Evolutionary conservation across 2,113 vertebrate species (phyloP).

Genomic region (Poecile atricapillus): DNA sequence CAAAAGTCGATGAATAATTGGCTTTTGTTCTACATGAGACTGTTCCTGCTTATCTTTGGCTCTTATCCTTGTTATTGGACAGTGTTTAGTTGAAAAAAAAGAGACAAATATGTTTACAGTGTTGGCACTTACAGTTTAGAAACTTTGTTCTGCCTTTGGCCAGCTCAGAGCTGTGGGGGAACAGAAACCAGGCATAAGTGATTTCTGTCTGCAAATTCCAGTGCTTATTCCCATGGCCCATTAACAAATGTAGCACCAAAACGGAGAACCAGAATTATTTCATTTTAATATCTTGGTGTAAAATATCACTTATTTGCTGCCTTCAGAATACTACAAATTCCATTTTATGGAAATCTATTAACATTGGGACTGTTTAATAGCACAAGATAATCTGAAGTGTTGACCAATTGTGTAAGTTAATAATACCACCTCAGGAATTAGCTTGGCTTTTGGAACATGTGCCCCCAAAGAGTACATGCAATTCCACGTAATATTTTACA

Average conservation of each 20-base stretch:
- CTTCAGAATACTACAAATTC: conserved; percentile 31
- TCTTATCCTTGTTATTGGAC: conserved; percentile 46
- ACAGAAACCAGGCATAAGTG: background rate
- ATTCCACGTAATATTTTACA: conserved; percentile 56
- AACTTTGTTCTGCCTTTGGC: conserved; percentile 58
- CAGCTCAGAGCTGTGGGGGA: conserved; percentile 32
- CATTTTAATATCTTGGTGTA: background rate
- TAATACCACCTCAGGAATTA: conserved; percentile 76
- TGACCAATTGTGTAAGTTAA: conserved; percentile 54
- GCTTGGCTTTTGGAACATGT: conserved; percentile 61
- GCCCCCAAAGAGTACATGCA: conserved; percentile 44
- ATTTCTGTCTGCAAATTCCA: conserved; percentile 29
- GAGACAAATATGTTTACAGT: conserved; percentile 68
- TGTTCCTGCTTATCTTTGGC: conserved; percentile 64
- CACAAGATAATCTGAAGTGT: conserved; percentile 66
- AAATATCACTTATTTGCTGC: conserved; percentile 54
- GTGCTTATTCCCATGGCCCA: conserved; percentile 32
- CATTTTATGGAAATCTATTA: conserved; percentile 7
- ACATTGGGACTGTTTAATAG: conserved; percentile 62
- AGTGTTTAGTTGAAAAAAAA: conserved; percentile 49
- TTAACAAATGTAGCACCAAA: conserved; percentile 56
- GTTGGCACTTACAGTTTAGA: conserved; percentile 65
- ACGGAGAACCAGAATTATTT: background rate
- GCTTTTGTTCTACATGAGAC: conserved; percentile 36
- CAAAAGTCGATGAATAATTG: conserved; percentile 7